A percentile compares a stretch with the other conserved stretches of the same genome.
These are phyloP conservation scores for Podabrus alpinus DNA, from an alignment of 2,888 invertebrate genomes.

Conservation along the genomic window DNA sequence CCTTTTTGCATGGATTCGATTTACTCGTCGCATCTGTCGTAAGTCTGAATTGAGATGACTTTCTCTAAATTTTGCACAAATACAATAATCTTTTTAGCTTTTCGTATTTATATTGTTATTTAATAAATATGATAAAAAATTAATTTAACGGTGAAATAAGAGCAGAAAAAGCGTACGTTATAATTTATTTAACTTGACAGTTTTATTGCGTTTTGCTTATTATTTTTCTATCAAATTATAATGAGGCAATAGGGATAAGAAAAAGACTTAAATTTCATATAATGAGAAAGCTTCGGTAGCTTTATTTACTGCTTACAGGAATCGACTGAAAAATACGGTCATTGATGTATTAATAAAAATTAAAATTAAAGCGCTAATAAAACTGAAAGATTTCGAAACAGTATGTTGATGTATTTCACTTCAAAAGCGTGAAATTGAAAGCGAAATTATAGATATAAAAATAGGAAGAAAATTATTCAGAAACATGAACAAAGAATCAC, in stretches of 20 bases:
- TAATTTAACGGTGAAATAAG: neutral
- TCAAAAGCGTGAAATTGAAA: neutral
- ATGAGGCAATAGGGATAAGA: neutral
- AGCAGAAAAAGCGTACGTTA: neutral
- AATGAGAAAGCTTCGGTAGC: neutral
- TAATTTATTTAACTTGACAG: neutral
- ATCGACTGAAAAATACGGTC: neutral
- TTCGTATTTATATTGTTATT: neutral
- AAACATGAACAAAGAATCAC: neutral
- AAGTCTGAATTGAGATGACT: neutral
- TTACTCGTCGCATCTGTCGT: neutral
- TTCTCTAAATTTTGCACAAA: neutral
- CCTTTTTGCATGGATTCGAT: neutral
- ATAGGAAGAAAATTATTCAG: neutral
- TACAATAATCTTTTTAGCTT: neutral
- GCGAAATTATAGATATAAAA: neutral
- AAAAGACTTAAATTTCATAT: neutral
- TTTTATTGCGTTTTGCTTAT: neutral
- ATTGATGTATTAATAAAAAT: too few relatives aligned
- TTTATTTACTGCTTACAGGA: neutral
- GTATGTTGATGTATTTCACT: neutral
- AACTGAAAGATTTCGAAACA: too few relatives aligned
- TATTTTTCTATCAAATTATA: neutral
- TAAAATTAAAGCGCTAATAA: too few relatives aligned
- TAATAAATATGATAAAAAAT: neutral